phyloP scores from a whole-genome alignment of 1,140 invertebrate genomes.

The Heliconius hermathena region DNA sequence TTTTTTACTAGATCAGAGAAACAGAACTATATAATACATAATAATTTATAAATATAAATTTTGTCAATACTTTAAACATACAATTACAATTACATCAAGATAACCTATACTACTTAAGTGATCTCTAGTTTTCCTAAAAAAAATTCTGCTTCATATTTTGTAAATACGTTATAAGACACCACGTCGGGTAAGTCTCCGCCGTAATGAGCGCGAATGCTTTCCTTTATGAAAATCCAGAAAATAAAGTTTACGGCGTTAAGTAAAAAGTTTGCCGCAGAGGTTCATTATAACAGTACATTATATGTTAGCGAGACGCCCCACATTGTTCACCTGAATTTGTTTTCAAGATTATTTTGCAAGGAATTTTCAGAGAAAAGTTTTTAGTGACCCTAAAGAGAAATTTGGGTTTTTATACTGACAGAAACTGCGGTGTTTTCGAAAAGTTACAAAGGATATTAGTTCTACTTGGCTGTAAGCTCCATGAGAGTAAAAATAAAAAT shows the following conservation, averaged over 20 bases:
- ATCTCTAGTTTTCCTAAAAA: neutral
- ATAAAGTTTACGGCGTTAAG: constrained; percentile 37
- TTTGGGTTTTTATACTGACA: constrained; percentile 16
- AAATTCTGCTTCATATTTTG: neutral
- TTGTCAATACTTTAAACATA: too few species aligned
- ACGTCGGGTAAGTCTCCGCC: constrained; percentile 13
- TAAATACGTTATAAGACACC: neutral
- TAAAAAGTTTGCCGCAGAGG: constrained; percentile 32
- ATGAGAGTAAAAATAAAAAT: neutral
- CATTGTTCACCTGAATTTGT: constrained; percentile 35
- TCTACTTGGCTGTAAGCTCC: neutral
- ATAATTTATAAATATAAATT: too few species aligned
- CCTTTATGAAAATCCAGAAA: constrained; percentile 28
- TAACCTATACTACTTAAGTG: neutral
- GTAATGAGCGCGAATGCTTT: constrained; percentile 21
- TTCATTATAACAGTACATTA: constrained; percentile 34
- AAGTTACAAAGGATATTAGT: neutral
- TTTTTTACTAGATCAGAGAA: too few species aligned
- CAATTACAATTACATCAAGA: too few species aligned
- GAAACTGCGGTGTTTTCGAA: neutral
- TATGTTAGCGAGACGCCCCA: constrained; percentile 26
- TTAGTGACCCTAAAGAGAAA: constrained; percentile 24
- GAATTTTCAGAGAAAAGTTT: constrained; percentile 29
- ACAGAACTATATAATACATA: too few species aligned
- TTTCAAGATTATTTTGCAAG: constrained; percentile 18